phyloP scores from a whole-genome alignment of 2,113 vertebrate species.

The Thunnus thynnus region DNA sequence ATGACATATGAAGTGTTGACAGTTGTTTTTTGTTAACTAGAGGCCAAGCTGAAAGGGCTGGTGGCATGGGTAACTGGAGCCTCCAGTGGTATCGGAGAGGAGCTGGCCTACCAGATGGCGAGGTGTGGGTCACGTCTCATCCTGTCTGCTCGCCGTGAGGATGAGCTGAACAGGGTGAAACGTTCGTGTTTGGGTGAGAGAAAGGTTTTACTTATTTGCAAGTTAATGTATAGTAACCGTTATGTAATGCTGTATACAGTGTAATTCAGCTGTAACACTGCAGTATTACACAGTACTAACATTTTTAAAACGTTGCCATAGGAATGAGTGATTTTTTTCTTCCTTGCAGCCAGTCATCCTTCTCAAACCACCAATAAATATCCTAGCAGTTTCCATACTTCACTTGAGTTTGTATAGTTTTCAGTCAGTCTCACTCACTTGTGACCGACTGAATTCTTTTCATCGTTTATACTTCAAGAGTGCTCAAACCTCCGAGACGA shows the following conservation, averaged over 20 bases:
- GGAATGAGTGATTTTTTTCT: not conserved
- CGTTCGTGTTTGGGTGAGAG: constrained; percentile 89
- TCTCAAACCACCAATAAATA: not conserved
- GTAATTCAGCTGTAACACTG: not conserved
- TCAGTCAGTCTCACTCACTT: constrained; percentile 1
- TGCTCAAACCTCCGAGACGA: constrained; percentile 85
- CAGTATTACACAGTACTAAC: not conserved
- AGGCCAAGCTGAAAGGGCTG: constrained; percentile 86
- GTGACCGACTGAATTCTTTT: constrained; percentile 4
- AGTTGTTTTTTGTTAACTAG: constrained; percentile 73
- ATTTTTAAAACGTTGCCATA: not conserved
- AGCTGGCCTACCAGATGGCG: constrained; percentile 91
- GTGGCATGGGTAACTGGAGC: constrained; percentile 98
- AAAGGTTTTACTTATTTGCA: not conserved
- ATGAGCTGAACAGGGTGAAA: constrained; percentile 91
- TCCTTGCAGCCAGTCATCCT: not conserved
- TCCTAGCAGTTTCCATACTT: not conserved
- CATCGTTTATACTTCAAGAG: constrained; percentile 80
- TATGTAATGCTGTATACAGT: too few species aligned
- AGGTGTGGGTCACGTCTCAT: constrained; percentile 88
- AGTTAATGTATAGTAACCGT: not conserved
- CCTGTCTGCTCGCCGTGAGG: constrained; percentile 90
- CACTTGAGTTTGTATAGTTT: not conserved
- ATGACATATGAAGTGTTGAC: not conserved
- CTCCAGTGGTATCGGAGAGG: constrained; percentile 96